Evolutionary conservation across 2,797 vertebrate species (phyloP), one percentile per base, ranked within the genome.

Genomic region (Parotocinclus haroldoi): DNA sequence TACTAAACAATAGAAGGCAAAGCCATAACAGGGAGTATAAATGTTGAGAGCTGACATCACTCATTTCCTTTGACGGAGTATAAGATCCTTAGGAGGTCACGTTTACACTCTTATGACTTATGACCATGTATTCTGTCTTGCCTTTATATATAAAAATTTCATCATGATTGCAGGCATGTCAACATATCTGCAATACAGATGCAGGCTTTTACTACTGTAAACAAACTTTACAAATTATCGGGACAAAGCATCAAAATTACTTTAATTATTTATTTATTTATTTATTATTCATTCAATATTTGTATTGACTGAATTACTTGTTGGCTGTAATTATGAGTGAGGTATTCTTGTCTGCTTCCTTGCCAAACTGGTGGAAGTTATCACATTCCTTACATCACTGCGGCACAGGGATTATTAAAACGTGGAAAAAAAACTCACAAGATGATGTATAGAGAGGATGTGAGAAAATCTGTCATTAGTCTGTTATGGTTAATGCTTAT

Each of bases 1-100:
- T 46, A 49, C 68, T 65, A 56, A 82, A 88, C 87, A 87, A 85
- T 85, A 77, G 78, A 67, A 57, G 71, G 71, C 72, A 56, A 40
- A 62, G 61, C 68, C 72, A 78, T 73, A 78, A 81, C 73, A 72
- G 69, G 68, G 69, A 54, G 18, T 55, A 64, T 19, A 60, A 75
- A 76, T 61, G 58, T 56, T 64, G 40, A 60, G 56, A 27, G 52
- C 58, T 84, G 81, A 87, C 78, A 80, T 85, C 85, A 85, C 61
- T 73, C 36, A 13, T 63, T 87, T 85, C 85, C 80, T 85, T 67
- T 75, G 59, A 81, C 42, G 46, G 63, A 79, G 78, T 73, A 66
- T 70, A 77, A 65, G 78, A 79, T 58, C 52, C 49, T 75, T 51
- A 44, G 14, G 19, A 44, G 18, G 68, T 73, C 63, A 71, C 7